Evolutionary conservation across 1,140 invertebrate species (phyloP).

Genomic region (Drosophila navojoa): DNA sequence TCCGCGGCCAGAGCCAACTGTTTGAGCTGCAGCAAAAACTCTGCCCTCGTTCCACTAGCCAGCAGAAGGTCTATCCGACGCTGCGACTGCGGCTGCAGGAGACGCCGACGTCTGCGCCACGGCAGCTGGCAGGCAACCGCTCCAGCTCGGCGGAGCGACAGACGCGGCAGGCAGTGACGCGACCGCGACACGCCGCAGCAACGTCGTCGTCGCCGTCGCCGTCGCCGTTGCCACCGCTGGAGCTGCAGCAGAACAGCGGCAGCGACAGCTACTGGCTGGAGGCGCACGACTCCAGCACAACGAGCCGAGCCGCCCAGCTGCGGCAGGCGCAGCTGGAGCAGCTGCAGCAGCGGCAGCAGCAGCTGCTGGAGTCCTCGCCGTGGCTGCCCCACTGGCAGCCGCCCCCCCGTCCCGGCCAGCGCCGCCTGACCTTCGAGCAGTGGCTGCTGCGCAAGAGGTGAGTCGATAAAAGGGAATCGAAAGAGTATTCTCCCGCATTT

Average conservation of each 20-base stretch:
- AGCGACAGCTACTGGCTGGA: background rate
- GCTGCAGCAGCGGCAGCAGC: background rate
- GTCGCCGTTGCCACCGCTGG: background rate
- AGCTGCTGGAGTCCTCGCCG: background rate
- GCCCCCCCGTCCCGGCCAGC: background rate
- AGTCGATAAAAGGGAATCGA: background rate
- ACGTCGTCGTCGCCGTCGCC: background rate
- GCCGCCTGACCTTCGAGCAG: constrained; percentile 27
- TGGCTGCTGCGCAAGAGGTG: constrained; percentile 29
- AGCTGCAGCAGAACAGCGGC: background rate
- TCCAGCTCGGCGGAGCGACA: background rate
- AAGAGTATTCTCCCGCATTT: too few relatives aligned
- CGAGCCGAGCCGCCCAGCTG: background rate
- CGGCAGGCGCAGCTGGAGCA: too few relatives aligned
- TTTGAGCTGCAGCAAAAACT: background rate
- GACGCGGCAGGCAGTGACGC: background rate
- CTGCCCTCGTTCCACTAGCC: background rate
- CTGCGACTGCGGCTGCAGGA: constrained; percentile 5
- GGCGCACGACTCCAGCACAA: background rate
- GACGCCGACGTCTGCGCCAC: background rate
- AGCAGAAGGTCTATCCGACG: constrained; percentile 3
- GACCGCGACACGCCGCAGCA: background rate
- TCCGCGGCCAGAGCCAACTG: too few relatives aligned
- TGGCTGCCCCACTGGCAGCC: background rate
- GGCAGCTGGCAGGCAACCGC: background rate